phyloP scores from a whole-genome alignment of 2,113 vertebrate genomes.

The Anarrhichthys ocellatus region DNA sequence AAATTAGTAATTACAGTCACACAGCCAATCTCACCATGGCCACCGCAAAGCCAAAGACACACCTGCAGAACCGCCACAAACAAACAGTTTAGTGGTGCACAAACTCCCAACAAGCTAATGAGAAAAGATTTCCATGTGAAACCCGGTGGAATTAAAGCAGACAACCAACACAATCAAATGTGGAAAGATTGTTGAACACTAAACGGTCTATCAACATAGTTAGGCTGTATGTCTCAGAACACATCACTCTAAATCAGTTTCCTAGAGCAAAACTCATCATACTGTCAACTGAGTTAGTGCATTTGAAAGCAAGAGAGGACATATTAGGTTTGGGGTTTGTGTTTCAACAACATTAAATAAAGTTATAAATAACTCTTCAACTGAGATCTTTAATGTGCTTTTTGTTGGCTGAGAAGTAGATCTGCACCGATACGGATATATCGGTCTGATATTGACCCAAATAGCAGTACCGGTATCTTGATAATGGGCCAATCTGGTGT shows the following conservation, averaged over 20 bases:
- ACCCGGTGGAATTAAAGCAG: conserved; percentile 51
- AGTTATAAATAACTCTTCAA: not conserved
- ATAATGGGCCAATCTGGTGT: too few relatives aligned
- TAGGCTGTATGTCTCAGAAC: not conserved
- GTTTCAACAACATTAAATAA: not conserved
- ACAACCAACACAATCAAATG: conserved; percentile 35
- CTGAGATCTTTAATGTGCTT: not conserved
- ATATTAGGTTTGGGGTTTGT: not conserved
- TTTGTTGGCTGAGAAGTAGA: not conserved
- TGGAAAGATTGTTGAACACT: conserved; percentile 10
- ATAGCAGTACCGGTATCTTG: not conserved
- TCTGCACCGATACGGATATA: not conserved
- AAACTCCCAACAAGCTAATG: conserved; percentile 67
- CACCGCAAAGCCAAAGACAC: conserved; percentile 70
- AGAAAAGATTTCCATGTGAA: conserved; percentile 68
- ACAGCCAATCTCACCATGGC: conserved; percentile 79
- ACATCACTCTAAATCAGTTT: not conserved
- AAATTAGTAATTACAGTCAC: conserved; percentile 85
- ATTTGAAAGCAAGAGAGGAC: not conserved
- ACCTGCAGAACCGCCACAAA: conserved; percentile 79
- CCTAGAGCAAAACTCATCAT: not conserved
- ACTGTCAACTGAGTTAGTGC: not conserved
- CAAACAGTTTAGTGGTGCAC: conserved; percentile 70
- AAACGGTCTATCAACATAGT: conserved; percentile 4
- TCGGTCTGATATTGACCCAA: not conserved